Evolutionary conservation across 2,797 vertebrate genomes (phyloP), one percentile per base, ranked within the genome.

Genomic region (Bradypodion ventrale): DNA sequence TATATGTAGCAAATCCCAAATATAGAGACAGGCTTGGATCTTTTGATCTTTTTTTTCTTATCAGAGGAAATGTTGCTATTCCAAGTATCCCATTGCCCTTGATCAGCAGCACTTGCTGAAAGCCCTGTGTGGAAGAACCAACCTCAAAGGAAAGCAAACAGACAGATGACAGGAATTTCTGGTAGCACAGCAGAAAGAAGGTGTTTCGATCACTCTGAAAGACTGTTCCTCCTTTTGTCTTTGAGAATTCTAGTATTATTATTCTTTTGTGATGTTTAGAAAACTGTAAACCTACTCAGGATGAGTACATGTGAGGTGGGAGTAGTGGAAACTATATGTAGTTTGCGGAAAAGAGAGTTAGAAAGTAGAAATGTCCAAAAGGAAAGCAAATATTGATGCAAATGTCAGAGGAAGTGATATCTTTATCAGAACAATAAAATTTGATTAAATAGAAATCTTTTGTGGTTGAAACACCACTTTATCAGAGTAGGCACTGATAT

Each of bases 1-100:
- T 65, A 52, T 29, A 52, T 29, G 69, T 89, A 87, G 87, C 87
- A 81, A 86, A 86, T 84, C 83, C 68, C 88, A 89, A 91, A 88
- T 42, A 42, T 29, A 66, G 69, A 6, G 3, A 82, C 69, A 86
- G 70, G 70, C 49, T 83, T 77, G 0, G 0, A 42, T 78, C 78
- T 7, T 83, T 75, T 65, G 46, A 49, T 65, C 60, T 2, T n/a
- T n/a, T 86, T 62, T 32, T 21, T 66, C 66, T 15, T 23, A 2
- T 86, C 83, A 46, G 75, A 78, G 21, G 32, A 23, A 3, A 62
- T 85, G 82, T 66, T 46, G 63, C 75, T 69, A 68, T 4, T 75
- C 68, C 87, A 85, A 59, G 42, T 85, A 60, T 8, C 29, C 74
- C 70, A 76, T 81, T 85, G 66, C 72, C 75, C 86, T 83, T 86